Base-by-base conservation (phyloP, 2,113 vertebrate genomes). In the Cottus gobio region DNA sequence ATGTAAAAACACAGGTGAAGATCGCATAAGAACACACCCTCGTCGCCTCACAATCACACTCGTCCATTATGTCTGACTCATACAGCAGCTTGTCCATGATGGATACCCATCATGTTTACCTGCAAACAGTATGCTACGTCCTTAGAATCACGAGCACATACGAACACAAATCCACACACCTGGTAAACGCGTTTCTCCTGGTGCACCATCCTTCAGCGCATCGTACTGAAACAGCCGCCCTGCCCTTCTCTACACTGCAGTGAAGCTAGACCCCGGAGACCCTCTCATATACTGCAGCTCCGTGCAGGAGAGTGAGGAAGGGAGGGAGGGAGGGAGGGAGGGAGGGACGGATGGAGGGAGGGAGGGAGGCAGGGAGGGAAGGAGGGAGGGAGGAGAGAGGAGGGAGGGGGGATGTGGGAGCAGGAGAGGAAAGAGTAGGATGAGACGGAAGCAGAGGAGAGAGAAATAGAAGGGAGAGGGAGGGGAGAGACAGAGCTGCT, bases 171-270 rank as follows among this genome's bases (percentile, higher is more conserved):
- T 44, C 34, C 77, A 92, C 94, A 92, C 91, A 95, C 95, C 95
- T 95, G 95, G 90, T 95, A 95, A 92, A 95, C 65, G 73, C 93
- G 94, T 95, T 95, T 95, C 86, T 95, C 95, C 85, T 95, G 94
- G 86, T 95, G 95, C 81, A 95, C 95, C 95, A 95, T 95, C 91
- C 87, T 94, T 95, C 92, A 95, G 77, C 68, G 83, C 94, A 95
- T 94, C 46, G 85, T 86, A 93, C 81, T 90, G 77, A 70, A 86
- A 81, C 89, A 90, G 91, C 75, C 76, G 87, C 80, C 88, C 92
- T 89, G 86, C 91, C 84, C 86, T 93, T 91, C 80, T 91, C 88
- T 91, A 85, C 88, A 93, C 94, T 94, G 94, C 94, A 94, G 93
- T 94, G 92, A 89, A 92, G 91, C 90, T 66, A 90, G 85, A 93